phyloP scores from a whole-genome alignment of 1,140 invertebrate species.

The Anastrepha ludens region DNA sequence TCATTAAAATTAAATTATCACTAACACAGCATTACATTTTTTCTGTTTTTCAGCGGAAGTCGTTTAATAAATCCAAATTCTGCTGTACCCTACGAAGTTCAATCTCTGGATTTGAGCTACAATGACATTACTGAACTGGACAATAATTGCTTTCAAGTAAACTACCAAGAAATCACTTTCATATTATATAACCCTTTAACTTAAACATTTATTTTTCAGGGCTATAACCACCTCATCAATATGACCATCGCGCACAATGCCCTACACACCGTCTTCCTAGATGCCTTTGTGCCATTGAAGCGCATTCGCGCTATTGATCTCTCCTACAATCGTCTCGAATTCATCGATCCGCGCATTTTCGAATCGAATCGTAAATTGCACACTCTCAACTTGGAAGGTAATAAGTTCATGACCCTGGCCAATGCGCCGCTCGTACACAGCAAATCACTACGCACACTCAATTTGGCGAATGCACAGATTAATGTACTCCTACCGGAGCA shows the following conservation, averaged over 20 bases:
- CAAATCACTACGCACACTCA: slow-evolving; percentile 63
- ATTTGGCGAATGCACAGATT: slow-evolving; percentile 68
- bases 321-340: slow-evolving; percentile 70
- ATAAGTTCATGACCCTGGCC: slow-evolving; percentile 65
- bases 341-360: slow-evolving; percentile 67
- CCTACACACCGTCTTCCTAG: slow-evolving; percentile 65
- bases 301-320: slow-evolving; percentile 65
- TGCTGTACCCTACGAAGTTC: slow-evolving; percentile 67
- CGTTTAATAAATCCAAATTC: slow-evolving; percentile 69
- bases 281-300: slow-evolving; percentile 64
- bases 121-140: slow-evolving; percentile 72
- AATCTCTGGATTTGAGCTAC: slow-evolving; percentile 69
- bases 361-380: slow-evolving; percentile 63
- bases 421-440: slow-evolving; percentile 62
- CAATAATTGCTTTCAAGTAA: slow-evolving; percentile 67
- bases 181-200: not conserved
- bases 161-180: not conserved
- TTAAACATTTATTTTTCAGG: slow-evolving; percentile 57
- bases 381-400: slow-evolving; percentile 67
- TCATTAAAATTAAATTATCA: no score
- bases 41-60: slow-evolving; percentile 61
- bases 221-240: slow-evolving; percentile 63
- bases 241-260: slow-evolving; percentile 68
- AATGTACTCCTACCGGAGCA: slow-evolving; percentile 61
- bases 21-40: not conserved